Base-by-base conservation (phyloP, 2,797 vertebrate species). In the Phataginus tetradactyla region DNA sequence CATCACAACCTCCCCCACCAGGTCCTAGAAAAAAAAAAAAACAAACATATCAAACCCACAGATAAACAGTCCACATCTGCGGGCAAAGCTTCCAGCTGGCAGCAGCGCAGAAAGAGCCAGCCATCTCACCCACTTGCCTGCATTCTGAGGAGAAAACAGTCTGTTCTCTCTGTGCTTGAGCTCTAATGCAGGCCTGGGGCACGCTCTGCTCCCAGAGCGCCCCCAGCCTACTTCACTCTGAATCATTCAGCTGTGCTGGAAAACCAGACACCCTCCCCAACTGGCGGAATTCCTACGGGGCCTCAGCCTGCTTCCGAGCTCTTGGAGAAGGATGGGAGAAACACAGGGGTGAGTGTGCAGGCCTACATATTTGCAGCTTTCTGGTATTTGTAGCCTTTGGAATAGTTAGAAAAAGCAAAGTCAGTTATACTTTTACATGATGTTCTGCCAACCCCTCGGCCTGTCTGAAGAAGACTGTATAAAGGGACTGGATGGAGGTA, bases 341-440 rank as follows among this genome's bases (percentile, higher is more conserved):
- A 93, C 64, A 88, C 78, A 93, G n/a, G 37, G 25, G 13, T 42
- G 61, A 92, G 80, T 86, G 85, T 83, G 49, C 57, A 80, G 69
- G 20, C 39, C 93, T 77, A 49, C 18, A 8, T 64, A 72, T 68
- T 51, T 77, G 86, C 57, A 90, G 51, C 69, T 81, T 29, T 57
- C 7, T 55, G 84, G 74, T 51, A 86, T 86, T 39, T 96, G 91
- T 72, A 90, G 95, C 39, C 86, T 93, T 97, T 86, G 94, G 78
- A 97, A 94, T 23, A 32, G 69, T 83, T 27, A 83, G 34, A 81
- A 91, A 95, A 96, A 95, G 80, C 66, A 87, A 78, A 95, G 78
- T 42, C 10, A 0, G 77, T 71, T 87, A 66, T 69, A 57, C 78
- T 94, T 86, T 85, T 81, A 93, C 90, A 80, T 25, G 17, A 78